These are phyloP conservation scores for Himantopus leucocephalus DNA, from an alignment of 2,113 vertebrate genomes.

Conservation along the genomic window DNA sequence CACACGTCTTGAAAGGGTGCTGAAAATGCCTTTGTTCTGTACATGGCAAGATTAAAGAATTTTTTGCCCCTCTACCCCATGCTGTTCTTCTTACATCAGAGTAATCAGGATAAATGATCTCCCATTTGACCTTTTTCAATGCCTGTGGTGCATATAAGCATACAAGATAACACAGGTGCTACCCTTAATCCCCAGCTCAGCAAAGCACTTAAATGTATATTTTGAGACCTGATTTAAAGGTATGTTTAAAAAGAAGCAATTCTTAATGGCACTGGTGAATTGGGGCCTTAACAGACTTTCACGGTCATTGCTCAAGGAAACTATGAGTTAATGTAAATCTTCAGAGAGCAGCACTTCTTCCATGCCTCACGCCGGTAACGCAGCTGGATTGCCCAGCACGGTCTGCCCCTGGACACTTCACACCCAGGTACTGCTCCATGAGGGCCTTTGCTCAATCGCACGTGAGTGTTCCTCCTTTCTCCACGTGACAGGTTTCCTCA, in stretches of 20 bases:
- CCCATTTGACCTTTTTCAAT: neutral
- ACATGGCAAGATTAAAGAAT: neutral
- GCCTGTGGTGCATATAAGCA: neutral
- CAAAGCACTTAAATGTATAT: neutral
- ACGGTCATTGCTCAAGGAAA: neutral
- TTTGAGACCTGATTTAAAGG: neutral
- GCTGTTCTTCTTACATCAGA: neutral
- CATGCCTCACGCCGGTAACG: fast-evolving
- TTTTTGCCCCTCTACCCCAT: neutral
- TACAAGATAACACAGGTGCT: neutral
- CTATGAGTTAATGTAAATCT: neutral
- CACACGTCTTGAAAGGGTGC: neutral
- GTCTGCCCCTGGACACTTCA: neutral
- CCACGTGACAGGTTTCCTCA: neutral
- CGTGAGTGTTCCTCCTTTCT: neutral
- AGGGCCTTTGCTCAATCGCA: neutral
- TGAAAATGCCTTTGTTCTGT: constrained; percentile 23
- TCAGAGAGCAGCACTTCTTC: neutral
- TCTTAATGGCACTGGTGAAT: neutral
- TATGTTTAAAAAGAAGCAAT: neutral
- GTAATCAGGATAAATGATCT: constrained; percentile 29
- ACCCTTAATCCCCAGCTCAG: neutral
- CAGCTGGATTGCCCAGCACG: neutral
- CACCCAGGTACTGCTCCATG: neutral
- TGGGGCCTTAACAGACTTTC: neutral